These are phyloP conservation scores for Ridgeia piscesae DNA, from an alignment of 1,140 invertebrate genomes.

Conservation along the genomic window DNA sequence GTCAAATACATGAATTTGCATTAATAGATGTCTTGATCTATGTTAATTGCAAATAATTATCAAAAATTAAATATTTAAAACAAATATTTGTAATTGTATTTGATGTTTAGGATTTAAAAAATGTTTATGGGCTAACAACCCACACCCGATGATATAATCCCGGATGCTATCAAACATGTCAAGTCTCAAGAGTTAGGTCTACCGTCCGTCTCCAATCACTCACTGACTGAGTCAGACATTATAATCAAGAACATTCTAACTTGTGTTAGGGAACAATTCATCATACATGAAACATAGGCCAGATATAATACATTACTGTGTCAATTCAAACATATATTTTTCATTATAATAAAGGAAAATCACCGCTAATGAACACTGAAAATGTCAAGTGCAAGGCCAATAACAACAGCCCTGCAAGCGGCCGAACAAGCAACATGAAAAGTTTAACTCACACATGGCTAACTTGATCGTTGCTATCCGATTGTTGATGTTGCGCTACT, in stretches of 20 bases:
- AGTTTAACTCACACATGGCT: slow-evolving; percentile 38
- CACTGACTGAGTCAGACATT: not conserved
- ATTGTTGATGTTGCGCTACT: slow-evolving; percentile 73
- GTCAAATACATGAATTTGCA: too few relatives aligned
- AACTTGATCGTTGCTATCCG: slow-evolving; percentile 21
- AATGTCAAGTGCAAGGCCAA: not conserved
- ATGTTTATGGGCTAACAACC: too few relatives aligned
- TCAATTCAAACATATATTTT: not conserved
- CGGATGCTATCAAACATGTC: not conserved
- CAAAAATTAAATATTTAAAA: too few relatives aligned
- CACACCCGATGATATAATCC: not conserved
- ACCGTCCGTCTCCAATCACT: not conserved
- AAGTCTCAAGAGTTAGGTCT: too few relatives aligned
- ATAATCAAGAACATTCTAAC: not conserved
- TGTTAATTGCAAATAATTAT: too few relatives aligned
- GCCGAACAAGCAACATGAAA: not conserved
- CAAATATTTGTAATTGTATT: too few relatives aligned
- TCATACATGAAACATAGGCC: not conserved
- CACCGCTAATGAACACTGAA: not conserved
- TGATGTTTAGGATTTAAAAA: too few relatives aligned
- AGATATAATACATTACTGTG: not conserved
- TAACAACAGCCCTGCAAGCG: not conserved
- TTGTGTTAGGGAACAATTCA: not conserved
- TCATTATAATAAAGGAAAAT: not conserved
- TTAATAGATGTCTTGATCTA: too few relatives aligned